Percentiles rank a stretch among this genome's conserved stretches.
These are phyloP conservation scores for Mythimna lalbum DNA, from an alignment of 2,888 invertebrate genomes.

Conservation along the genomic window DNA sequence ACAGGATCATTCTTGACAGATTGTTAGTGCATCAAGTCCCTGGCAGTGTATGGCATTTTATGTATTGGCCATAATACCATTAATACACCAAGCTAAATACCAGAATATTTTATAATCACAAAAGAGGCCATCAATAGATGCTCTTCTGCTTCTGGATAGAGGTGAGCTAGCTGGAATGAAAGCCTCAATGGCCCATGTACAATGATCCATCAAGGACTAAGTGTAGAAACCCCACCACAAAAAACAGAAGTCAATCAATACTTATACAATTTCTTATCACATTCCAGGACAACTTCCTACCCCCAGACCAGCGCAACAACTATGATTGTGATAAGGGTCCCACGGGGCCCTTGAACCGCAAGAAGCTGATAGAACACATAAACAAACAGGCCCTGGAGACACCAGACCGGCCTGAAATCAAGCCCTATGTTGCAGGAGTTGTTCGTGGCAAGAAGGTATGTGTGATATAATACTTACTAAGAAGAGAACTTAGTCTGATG, in stretches of 20 bases:
- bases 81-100: not conserved
- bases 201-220: no score
- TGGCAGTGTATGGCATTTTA: no score
- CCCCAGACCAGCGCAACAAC: slow-evolving; percentile 98
- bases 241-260: not conserved
- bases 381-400: slow-evolving; percentile 99
- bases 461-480: not conserved
- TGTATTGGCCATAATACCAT: no score
- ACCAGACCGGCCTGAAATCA: slow-evolving; percentile 98
- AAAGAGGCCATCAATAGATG: no score
- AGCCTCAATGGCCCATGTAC: no score
- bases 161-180: no score
- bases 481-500: not conserved
- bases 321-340: slow-evolving; percentile 98
- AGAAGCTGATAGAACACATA: slow-evolving; percentile 98
- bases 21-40: not conserved
- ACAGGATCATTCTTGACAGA: not conserved
- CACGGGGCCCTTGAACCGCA: slow-evolving; percentile 98
- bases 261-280: not conserved
- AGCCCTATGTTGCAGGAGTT: slow-evolving; percentile 97
- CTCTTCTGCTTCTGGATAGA: no score
- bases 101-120: not conserved
- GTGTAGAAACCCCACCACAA: no score
- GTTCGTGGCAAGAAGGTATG: slow-evolving; percentile 97
- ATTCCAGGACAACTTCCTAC: slow-evolving; percentile 98